Evolutionary conservation across 2,888 invertebrate genomes (phyloP).

Genomic region (Pheosia gnoma): DNA sequence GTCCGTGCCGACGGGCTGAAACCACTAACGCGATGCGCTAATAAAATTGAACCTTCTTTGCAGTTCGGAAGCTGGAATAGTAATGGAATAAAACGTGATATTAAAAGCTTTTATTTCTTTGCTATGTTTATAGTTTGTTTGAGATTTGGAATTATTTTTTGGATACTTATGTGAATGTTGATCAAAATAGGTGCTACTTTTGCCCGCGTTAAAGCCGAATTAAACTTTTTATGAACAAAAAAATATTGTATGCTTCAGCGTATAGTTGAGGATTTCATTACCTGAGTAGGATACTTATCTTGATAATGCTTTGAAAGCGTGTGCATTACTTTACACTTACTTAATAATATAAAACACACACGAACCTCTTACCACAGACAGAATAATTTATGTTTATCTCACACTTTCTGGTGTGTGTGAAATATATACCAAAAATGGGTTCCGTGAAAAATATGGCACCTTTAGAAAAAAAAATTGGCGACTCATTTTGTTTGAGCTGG

Average conservation of each 20-base stretch:
- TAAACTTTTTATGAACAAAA: too few species aligned
- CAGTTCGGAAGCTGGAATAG: conserved; percentile 39
- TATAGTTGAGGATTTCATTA: background rate
- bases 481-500: conserved; percentile 19
- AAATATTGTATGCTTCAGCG: too few species aligned
- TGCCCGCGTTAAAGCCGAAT: too few species aligned
- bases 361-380: background rate
- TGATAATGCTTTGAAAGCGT: too few species aligned
- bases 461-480: conserved; percentile 26
- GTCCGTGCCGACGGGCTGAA: conserved; percentile 54
- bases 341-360: conserved; percentile 1
- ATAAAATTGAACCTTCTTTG: conserved; percentile 56
- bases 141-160: background rate
- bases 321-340: background rate
- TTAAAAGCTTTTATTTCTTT: background rate
- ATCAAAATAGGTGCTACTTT: too few species aligned
- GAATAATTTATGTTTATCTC: conserved; percentile 3
- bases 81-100: conserved; percentile 30
- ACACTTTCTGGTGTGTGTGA: background rate
- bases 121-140: background rate
- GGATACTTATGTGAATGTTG: too few species aligned
- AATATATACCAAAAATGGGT: conserved; percentile 13
- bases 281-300: background rate
- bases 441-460: conserved; percentile 20
- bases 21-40: conserved; percentile 64